These are phyloP conservation scores for Mus minutoides DNA, from an alignment of 2,797 vertebrate genomes.

Conservation along the genomic window DNA sequence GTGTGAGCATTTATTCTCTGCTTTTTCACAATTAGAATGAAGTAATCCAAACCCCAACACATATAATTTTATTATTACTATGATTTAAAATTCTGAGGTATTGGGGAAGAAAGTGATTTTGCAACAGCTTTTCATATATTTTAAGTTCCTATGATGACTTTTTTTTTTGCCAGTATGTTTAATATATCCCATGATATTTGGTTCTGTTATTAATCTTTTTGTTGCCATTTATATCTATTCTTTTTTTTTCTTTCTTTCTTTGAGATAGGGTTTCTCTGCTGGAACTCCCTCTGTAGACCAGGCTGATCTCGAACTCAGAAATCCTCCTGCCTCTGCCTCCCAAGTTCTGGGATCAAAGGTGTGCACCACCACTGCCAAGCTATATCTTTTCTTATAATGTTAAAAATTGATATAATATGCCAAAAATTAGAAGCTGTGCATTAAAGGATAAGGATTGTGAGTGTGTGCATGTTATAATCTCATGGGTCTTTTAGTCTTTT, in stretches of 20 bases:
- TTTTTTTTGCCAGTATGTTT: background rate
- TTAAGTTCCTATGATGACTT: background rate
- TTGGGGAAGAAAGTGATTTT: background rate
- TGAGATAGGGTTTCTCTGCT: too few species aligned
- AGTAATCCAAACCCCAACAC: background rate
- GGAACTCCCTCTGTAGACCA: too few species aligned
- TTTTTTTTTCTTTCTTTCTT: too few species aligned
- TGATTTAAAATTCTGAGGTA: background rate
- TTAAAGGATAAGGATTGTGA: background rate
- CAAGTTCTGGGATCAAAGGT: too few species aligned
- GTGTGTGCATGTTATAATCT: background rate
- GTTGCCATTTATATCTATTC: background rate
- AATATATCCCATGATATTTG: background rate
- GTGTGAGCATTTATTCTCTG: background rate
- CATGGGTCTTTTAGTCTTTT: background rate
- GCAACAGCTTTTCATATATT: background rate
- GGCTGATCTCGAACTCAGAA: too few species aligned
- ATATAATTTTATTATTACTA: background rate
- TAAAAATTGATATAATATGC: background rate
- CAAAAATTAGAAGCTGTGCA: background rate
- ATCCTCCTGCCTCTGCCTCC: too few species aligned
- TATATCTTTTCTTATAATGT: background rate
- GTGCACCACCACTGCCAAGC: too few species aligned
- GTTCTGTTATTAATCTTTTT: constrained; percentile 14
- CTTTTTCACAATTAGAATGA: background rate